Conservation (phyloP, 2,797 vertebrate species). For the Muscicapa striata region DNA sequence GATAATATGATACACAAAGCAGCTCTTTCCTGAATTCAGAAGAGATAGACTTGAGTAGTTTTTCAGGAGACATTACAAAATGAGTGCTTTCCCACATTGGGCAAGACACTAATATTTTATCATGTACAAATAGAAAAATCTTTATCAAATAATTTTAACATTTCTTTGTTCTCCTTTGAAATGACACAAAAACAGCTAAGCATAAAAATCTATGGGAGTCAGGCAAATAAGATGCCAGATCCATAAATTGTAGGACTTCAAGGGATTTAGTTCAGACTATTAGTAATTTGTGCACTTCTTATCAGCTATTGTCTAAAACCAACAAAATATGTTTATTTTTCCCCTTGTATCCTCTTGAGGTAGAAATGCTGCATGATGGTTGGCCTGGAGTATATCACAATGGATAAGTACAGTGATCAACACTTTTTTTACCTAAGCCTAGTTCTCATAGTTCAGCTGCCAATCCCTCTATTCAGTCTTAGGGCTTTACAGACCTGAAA, state of each 20-base stretch:
- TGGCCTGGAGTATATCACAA: neutral
- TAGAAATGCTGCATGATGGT: neutral
- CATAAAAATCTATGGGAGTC: neutral
- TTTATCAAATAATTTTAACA: neutral
- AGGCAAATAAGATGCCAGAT: neutral
- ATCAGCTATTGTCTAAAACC: neutral
- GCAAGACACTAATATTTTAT: neutral
- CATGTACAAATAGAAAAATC: neutral
- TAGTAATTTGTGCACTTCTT: neutral
- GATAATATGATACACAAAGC: neutral
- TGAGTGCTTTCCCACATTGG: neutral
- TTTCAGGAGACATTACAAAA: constrained; percentile 8
- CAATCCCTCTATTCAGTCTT: neutral
- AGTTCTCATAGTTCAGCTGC: neutral
- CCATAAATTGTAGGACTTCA: neutral
- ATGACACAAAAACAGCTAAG: neutral
- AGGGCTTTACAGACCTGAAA: neutral
- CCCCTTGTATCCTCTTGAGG: neutral
- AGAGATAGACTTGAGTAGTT: neutral
- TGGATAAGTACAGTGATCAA: neutral
- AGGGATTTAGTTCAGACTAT: neutral
- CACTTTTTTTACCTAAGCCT: neutral
- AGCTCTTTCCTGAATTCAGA: neutral
- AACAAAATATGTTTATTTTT: neutral
- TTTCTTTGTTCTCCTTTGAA: constrained; percentile 9